Percentiles rank a stretch among this genome's conserved stretches.
These are phyloP conservation scores for Ageneiosus marmoratus DNA, from an alignment of 2,113 vertebrate genomes.

Conservation along the genomic window DNA sequence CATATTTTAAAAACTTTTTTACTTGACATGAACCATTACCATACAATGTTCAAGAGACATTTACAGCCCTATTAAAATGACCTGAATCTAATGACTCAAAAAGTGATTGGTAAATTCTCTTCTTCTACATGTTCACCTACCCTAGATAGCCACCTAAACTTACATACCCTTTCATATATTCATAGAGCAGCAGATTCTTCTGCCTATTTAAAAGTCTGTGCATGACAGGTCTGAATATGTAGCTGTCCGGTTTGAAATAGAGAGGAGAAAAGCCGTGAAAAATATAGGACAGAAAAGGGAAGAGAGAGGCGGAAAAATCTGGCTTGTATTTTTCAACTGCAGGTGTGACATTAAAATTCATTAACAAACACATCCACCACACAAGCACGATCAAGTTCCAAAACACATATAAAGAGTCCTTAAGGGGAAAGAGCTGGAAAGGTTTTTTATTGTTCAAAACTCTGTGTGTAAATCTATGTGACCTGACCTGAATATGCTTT, in stretches of 20 bases:
- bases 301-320: constrained; percentile 49
- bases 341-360: constrained; percentile 65
- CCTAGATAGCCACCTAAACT: constrained; percentile 63
- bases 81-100: constrained; percentile 68
- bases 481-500: constrained; percentile 59
- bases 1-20: constrained; percentile 64
- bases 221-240: constrained; percentile 58
- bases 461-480: neutral
- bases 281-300: constrained; percentile 56
- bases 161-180: constrained; percentile 49
- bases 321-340: constrained; percentile 35
- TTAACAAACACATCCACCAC: constrained; percentile 57
- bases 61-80: constrained; percentile 69
- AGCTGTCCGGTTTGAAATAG: constrained; percentile 49
- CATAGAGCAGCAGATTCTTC: neutral
- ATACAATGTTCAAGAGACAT: constrained; percentile 68
- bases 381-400: constrained; percentile 25
- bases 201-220: neutral
- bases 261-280: constrained; percentile 50
- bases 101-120: constrained; percentile 63
- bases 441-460: constrained; percentile 1
- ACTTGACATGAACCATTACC: constrained; percentile 62
- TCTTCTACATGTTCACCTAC: constrained; percentile 65
- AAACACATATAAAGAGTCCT: constrained; percentile 31
- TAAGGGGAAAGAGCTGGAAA: constrained; percentile 2